Evolutionary conservation across 2,888 invertebrate genomes (phyloP).

Genomic region (Caradrina kadenii): DNA sequence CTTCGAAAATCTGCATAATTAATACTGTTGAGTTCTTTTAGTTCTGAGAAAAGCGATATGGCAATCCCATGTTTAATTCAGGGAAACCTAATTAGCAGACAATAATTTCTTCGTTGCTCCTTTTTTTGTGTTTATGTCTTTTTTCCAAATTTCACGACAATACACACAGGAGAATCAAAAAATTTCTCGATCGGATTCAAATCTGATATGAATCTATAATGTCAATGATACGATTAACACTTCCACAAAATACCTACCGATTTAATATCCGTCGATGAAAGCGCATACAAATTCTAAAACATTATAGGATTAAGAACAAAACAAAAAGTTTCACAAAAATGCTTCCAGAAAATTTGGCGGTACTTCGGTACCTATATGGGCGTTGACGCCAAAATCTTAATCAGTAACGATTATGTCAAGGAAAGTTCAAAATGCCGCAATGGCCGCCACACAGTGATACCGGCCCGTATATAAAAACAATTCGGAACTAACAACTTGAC

Average conservation of each 20-base stretch:
- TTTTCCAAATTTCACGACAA: not conserved
- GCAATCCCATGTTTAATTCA: no score
- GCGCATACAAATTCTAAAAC: slow-evolving; percentile 3
- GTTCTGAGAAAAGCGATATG: no score
- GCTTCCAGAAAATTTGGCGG: slow-evolving; percentile 40
- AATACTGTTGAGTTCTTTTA: not conserved
- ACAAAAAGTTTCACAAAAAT: slow-evolving; percentile 17
- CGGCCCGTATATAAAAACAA: slow-evolving; percentile 83
- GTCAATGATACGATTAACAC: not conserved
- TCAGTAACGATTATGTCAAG: slow-evolving; percentile 78
- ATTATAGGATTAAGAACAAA: not conserved
- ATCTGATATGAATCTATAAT: not conserved
- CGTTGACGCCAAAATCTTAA: slow-evolving; percentile 58
- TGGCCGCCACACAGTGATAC: slow-evolving; percentile 72
- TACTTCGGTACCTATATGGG: slow-evolving; percentile 18
- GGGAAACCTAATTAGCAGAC: no score
- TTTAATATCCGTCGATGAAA: not conserved
- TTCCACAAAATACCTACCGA: not conserved
- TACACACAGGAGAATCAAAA: not conserved
- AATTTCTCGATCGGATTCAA: not conserved
- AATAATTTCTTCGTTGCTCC: no score
- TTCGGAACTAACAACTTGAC: slow-evolving; percentile 69
- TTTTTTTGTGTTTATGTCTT: no score
- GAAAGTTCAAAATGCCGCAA: slow-evolving; percentile 65
- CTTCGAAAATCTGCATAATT: not conserved